phyloP scores from a whole-genome alignment of 2,888 invertebrate genomes.

The Cataglyphis cursor region DNA sequence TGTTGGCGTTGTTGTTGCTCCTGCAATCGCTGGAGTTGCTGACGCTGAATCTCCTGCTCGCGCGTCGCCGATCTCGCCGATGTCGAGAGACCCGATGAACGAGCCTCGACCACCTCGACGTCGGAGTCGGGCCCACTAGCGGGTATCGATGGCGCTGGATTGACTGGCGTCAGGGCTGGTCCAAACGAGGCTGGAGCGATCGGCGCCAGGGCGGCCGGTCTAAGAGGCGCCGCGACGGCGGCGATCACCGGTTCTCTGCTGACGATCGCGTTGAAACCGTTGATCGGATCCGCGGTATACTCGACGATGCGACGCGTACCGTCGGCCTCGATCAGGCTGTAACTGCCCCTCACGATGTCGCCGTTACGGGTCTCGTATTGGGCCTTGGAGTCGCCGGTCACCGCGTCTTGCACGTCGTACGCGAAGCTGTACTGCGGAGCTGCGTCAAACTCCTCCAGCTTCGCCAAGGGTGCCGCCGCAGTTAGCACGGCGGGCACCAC shows the following conservation, averaged over 20 bases:
- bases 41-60: slow-evolving; percentile 62
- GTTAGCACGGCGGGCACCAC: slow-evolving; percentile 76
- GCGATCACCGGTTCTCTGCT: slow-evolving; percentile 80
- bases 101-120: slow-evolving; percentile 83
- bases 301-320: slow-evolving; percentile 83
- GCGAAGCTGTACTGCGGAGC: slow-evolving; percentile 82
- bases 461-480: slow-evolving; percentile 74
- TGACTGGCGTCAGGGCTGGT: slow-evolving; percentile 54
- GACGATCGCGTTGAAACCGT: slow-evolving; percentile 85
- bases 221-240: slow-evolving; percentile 84
- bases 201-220: slow-evolving; percentile 78
- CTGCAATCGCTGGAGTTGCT: slow-evolving; percentile 63
- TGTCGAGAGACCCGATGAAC: slow-evolving; percentile 76
- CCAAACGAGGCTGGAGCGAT: slow-evolving; percentile 72
- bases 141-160: slow-evolving; percentile 75
- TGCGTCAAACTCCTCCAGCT: slow-evolving; percentile 81
- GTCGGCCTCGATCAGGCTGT: slow-evolving; percentile 83
- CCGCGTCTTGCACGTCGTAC: slow-evolving; percentile 82
- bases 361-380: slow-evolving; percentile 83
- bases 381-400: slow-evolving; percentile 83
- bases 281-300: slow-evolving; percentile 82
- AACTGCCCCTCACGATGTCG: slow-evolving; percentile 83
- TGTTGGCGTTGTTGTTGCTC: slow-evolving; percentile 82
- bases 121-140: slow-evolving; percentile 83
- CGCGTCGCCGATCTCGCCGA: slow-evolving; percentile 48